Evolutionary conservation across 2,888 invertebrate species (phyloP), one percentile per base, ranked within the genome.

Genomic region (Monopis laevigella): DNA sequence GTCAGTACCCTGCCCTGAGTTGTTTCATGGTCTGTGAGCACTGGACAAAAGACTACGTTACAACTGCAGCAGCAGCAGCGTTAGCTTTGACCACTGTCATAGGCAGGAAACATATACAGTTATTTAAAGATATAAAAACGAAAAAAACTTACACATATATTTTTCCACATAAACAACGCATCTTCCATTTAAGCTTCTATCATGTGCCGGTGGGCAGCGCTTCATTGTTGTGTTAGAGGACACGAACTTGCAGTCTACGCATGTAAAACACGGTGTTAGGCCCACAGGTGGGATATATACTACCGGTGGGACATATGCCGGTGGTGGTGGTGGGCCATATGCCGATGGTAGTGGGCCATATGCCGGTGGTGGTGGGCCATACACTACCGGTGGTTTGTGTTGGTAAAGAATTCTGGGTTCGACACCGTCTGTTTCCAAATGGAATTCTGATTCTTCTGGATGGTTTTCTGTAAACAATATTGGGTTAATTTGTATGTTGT

Each of bases 161-260:
- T 62, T 58, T 40, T 74, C 72, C 0, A 58, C 51, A 44, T 67
- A 75, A 2, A 53, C 51, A 5, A 75, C 58, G 47, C 75, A 75
- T 46, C 54, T 64, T 16, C 53, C 54, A 41, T 51, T 51, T 44
- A 58, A 67, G 0, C 45, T 39, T 2, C 48, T 39, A 26, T 65
- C 60, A 1, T 46, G 43, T 2, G 55, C 52, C 12, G 50, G 51
- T 0, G 68, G 65, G 36, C 75, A 75, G 3, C 46, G 30, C 46
- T 63, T 69, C 1, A 46, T 38, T 0, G 62, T 53, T 0, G 65
- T 60, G 27, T 62, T 62, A 0, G 43, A 27, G 0, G 45, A 26
- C 1, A 59, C 49, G 0, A 44, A 40, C 0, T 58, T 59, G 26
- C 75, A 77, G 45, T 67, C 64, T 0, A 56, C 56, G 46, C 77